Conservation (phyloP, 2,888 invertebrate species). For the Idaea straminata region DNA sequence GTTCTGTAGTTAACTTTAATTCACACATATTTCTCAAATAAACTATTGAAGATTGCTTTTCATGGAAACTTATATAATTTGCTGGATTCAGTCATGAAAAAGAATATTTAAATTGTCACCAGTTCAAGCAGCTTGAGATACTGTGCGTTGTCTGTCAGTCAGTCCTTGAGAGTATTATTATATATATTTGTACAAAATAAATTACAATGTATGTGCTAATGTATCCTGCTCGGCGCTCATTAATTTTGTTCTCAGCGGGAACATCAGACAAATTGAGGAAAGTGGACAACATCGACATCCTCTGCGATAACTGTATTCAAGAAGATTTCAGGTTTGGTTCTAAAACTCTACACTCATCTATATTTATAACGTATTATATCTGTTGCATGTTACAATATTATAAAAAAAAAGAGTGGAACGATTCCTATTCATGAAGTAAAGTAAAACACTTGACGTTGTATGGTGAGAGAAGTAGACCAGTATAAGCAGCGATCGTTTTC, state of each 20-base stretch:
- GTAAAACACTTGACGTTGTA: not conserved
- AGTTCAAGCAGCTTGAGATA: conserved; percentile 14
- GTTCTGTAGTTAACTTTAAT: not conserved
- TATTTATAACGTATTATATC: not conserved
- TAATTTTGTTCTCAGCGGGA: conserved; percentile 71
- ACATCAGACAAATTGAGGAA: conserved; percentile 55
- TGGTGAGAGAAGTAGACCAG: not conserved
- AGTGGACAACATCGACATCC: conserved; percentile 40
- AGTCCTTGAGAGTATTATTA: conserved; percentile 15
- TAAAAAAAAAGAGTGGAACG: not conserved
- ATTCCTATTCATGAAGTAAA: not conserved
- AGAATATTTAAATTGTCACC: too few species aligned
- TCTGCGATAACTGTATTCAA: conserved; percentile 59
- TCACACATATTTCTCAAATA: not conserved
- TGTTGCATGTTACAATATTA: not conserved
- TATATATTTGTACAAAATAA: not conserved
- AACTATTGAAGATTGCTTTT: not conserved
- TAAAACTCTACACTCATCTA: conserved; percentile 11
- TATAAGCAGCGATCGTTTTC: not conserved
- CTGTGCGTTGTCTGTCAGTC: conserved; percentile 21
- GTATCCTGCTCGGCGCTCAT: conserved; percentile 67
- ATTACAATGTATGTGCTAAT: conserved; percentile 37
- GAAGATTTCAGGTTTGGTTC: conserved; percentile 62
- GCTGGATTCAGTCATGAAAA: not conserved
- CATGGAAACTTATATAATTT: not conserved